Evolutionary conservation across 2,888 invertebrate genomes (phyloP).

Genomic region (Pherbina coryleti): DNA sequence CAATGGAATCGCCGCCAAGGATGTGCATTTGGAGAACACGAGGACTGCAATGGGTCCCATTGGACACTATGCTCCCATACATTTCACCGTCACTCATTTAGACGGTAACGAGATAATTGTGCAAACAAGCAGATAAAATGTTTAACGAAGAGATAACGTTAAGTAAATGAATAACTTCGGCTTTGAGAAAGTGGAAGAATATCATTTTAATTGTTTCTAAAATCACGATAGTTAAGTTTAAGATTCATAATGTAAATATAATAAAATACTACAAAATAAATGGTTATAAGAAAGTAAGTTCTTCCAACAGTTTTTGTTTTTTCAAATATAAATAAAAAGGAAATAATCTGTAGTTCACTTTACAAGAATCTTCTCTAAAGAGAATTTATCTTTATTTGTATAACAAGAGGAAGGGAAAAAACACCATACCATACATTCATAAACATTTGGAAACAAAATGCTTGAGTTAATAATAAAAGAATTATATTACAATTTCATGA

Average conservation of each 20-base stretch:
- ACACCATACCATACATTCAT: constrained; percentile 15
- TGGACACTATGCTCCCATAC: constrained; percentile 62
- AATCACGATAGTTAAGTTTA: constrained; percentile 18
- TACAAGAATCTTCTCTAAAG: not conserved
- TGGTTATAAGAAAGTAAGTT: not conserved
- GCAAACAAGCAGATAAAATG: constrained; percentile 63
- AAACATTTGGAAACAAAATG: not conserved
- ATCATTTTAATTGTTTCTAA: constrained; percentile 19
- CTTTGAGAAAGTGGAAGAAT: constrained; percentile 16
- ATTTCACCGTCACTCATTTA: constrained; percentile 62
- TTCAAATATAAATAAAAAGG: no score
- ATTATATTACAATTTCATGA: not conserved
- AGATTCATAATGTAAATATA: constrained; percentile 30
- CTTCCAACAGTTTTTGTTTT: not conserved
- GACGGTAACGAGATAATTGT: constrained; percentile 66
- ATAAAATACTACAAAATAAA: constrained; percentile 10
- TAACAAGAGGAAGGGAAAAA: constrained; percentile 7
- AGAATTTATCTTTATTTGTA: constrained; percentile 12
- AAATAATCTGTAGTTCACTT: not conserved
- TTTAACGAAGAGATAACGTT: constrained; percentile 4
- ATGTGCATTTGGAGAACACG: constrained; percentile 28
- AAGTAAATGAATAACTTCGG: constrained; percentile 6
- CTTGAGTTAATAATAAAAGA: not conserved
- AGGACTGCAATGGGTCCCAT: constrained; percentile 51
- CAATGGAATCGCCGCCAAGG: constrained; percentile 50